These are phyloP conservation scores for Odontamblyopus rebecca DNA, from an alignment of 2,797 vertebrate genomes.

Conservation along the genomic window DNA sequence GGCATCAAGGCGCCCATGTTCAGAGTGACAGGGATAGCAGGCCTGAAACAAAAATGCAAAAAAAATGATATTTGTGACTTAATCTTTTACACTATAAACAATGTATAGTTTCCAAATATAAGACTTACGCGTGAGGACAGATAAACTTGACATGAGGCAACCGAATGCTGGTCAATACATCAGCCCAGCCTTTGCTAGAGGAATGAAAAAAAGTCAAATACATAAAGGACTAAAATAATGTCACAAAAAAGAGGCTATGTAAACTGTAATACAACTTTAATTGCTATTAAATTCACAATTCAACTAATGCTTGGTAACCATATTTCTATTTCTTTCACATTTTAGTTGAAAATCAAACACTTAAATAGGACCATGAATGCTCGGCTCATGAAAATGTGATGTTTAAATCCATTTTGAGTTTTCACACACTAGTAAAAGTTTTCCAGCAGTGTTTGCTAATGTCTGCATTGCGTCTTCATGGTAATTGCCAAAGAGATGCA, in stretches of 20 bases:
- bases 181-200: conserved; percentile 92
- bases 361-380: too few relatives aligned
- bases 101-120: not conserved
- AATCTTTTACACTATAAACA: not conserved
- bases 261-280: too few relatives aligned
- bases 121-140: conserved; percentile 94
- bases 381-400: too few relatives aligned
- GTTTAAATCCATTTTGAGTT: too few relatives aligned
- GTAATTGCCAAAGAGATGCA: too few relatives aligned
- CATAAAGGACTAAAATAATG: not conserved
- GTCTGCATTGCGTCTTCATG: too few relatives aligned
- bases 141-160: conserved; percentile 95
- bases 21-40: conserved; percentile 91
- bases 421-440: too few relatives aligned
- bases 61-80: not conserved
- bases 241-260: not conserved
- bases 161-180: conserved; percentile 84
- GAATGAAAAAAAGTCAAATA: not conserved
- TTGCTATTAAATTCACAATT: not conserved
- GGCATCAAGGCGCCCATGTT: conserved; percentile 94
- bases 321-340: not conserved
- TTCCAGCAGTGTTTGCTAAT: too few relatives aligned
- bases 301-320: not conserved
- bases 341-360: too few relatives aligned
- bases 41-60: conserved; percentile 68